Percentiles rank a stretch among this genome's conserved stretches.
Conservation (phyloP, 2,797 vertebrate species). For the Epinephelus awoara region DNA sequence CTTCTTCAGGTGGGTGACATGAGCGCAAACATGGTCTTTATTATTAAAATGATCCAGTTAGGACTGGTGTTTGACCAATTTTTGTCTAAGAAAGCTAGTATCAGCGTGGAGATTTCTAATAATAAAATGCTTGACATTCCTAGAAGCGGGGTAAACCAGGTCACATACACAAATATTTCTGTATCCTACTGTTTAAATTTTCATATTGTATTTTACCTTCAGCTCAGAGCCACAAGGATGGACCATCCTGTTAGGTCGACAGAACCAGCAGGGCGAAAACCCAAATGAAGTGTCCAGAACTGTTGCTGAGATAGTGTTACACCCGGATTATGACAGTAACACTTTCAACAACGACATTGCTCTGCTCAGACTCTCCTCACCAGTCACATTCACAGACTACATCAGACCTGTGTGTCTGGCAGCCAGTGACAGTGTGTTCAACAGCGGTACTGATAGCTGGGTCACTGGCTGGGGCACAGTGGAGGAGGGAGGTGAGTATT, state of each 20-base stretch:
- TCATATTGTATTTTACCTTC: background rate
- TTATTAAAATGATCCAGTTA: too few relatives aligned
- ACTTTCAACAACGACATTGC: slow-evolving; percentile 67
- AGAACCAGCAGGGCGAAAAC: slow-evolving; percentile 46
- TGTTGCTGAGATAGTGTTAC: slow-evolving; percentile 39
- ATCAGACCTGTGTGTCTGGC: slow-evolving; percentile 87
- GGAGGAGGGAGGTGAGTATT: slow-evolving; percentile 59
- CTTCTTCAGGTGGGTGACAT: slow-evolving; percentile 43
- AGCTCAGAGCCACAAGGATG: slow-evolving; percentile 1
- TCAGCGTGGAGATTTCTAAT: too few relatives aligned
- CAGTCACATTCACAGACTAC: slow-evolving; percentile 77
- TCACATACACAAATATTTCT: too few relatives aligned
- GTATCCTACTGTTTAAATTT: too few relatives aligned
- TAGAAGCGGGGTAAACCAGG: too few relatives aligned
- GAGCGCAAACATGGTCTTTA: too few relatives aligned
- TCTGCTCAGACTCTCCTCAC: slow-evolving; percentile 70
- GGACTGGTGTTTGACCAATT: too few relatives aligned
- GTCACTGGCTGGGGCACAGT: slow-evolving; percentile 73
- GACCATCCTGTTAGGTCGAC: background rate
- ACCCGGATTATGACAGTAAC: slow-evolving; percentile 47
- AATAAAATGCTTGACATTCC: too few relatives aligned
- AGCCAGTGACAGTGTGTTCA: slow-evolving; percentile 69
- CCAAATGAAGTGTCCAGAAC: slow-evolving; percentile 48
- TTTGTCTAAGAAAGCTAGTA: too few relatives aligned
- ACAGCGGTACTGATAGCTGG: slow-evolving; percentile 68